Base-by-base conservation (phyloP, 1,140 invertebrate genomes). In the Dinoponera quadriceps region DNA sequence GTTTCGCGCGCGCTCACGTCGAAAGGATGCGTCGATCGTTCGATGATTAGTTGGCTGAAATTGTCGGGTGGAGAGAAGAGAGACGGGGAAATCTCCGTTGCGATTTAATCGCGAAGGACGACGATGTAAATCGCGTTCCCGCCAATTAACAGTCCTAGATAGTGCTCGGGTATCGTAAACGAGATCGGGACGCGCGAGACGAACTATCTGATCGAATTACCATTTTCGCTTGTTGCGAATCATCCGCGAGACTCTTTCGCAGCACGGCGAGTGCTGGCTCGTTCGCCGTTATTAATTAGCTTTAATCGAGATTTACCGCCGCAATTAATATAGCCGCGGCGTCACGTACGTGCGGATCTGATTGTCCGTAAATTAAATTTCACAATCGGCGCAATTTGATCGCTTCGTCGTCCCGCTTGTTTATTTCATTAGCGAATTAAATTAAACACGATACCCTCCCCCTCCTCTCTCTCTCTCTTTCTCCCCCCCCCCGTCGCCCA, bases 361-460 rank as follows among this genome's bases (percentile, higher is more conserved):
- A 77, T 54, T 38, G 49, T 25, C n/a, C 25, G 33, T 48, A 57
- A 78, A 69, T 44, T 69, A 69, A 20, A 68, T 80, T 80, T 7
- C 16, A 22, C 22, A 80, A 69, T 80, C 51, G 38, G 57, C 4
- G 33, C 25, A 3, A 57, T 29, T 69, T 44, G 65, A 57, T 57
- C 5, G n/a, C 33, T 55, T n/a, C 7, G 38, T 44, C 38, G 38
- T 44, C 3, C 9, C 44, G 33, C 16, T 57, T 78, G 18, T 66
- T 78, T 55, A 78, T 78, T 78, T 68, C 54, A 55, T 78, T 68
- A 69, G 20, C 51, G 22, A 29, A 57, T 78, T 78, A 29, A 57
- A 69, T 69, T 44, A 62, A 78, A 5, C 7, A 11, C 38, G 7
- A 44, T 11, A 44, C 5, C 5, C 29, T 33, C 29, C 5, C 29